Evolutionary conservation across 2,888 invertebrate genomes (phyloP).

Genomic region (Mythimna vitellina): DNA sequence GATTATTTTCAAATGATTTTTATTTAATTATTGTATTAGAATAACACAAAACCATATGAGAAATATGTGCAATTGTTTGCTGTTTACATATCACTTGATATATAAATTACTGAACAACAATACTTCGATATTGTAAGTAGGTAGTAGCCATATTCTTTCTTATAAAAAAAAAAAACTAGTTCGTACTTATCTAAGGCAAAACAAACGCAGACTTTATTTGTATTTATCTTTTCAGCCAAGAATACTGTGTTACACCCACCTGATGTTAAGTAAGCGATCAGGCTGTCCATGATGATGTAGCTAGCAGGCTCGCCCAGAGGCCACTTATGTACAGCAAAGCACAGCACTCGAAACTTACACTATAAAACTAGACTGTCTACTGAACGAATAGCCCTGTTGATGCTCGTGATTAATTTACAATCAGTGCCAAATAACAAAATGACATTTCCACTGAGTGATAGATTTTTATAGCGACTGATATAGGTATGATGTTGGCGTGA

Average conservation of each 20-base stretch:
- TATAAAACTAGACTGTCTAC: constrained; percentile 5
- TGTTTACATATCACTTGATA: not conserved
- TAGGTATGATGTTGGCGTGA: constrained; percentile 30
- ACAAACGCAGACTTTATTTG: not conserved
- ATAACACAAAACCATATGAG: not conserved
- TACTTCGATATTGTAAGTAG: no score
- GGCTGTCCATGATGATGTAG: constrained; percentile 27
- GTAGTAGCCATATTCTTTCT: no score
- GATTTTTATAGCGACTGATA: constrained; percentile 35
- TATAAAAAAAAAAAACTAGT: no score
- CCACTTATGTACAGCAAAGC: constrained; percentile 28
- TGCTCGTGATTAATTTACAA: constrained; percentile 19
- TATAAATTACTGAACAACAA: no score
- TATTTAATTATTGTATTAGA: not conserved
- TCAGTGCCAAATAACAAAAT: constrained; percentile 46
- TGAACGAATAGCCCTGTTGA: not conserved
- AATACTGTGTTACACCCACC: constrained; percentile 16
- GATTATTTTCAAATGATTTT: not conserved
- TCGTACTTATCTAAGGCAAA: no score
- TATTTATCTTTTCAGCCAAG: not conserved
- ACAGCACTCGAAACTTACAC: constrained; percentile 31
- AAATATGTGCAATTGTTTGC: not conserved
- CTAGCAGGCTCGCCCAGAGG: not conserved
- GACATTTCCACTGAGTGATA: constrained; percentile 20
- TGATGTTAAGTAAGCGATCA: constrained; percentile 40